Conservation (phyloP, 2,113 vertebrate genomes). For the Pristiophorus japonicus region DNA sequence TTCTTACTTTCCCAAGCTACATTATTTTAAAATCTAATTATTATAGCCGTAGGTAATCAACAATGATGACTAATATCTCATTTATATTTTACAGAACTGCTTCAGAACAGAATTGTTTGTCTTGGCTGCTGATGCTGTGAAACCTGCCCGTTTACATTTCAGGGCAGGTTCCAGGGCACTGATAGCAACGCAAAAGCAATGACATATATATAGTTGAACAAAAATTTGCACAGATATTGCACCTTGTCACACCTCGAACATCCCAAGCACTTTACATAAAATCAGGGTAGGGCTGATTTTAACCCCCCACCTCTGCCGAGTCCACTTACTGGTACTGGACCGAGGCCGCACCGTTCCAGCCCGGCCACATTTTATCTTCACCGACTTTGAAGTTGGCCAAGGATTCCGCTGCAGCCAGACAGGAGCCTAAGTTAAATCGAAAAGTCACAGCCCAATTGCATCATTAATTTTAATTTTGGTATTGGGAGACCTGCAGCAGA, state of each 20-base stretch:
- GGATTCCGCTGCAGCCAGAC: no score
- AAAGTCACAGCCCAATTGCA: neutral
- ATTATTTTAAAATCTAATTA: neutral
- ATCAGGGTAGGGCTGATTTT: neutral
- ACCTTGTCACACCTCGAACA: neutral
- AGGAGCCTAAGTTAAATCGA: neutral
- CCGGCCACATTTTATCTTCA: neutral
- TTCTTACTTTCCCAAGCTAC: neutral
- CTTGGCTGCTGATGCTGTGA: neutral
- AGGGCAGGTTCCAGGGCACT: neutral
- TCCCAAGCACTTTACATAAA: neutral
- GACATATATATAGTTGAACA: neutral
- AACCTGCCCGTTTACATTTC: slow-evolving; percentile 7
- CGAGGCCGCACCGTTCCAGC: no score
- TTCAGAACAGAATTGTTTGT: neutral
- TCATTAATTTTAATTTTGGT: neutral
- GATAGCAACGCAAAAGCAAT: neutral
- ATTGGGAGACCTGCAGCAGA: neutral
- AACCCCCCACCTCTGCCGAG: neutral
- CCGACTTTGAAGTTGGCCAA: neutral
- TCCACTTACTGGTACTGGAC: no score
- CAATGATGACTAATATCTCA: neutral
- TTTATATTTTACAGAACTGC: neutral
- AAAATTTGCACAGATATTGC: neutral
- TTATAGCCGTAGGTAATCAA: no score